Percentiles rank a stretch among this genome's conserved stretches.
phyloP scores from a whole-genome alignment of 2,797 vertebrate species.

The Esox masquinongy region DNA sequence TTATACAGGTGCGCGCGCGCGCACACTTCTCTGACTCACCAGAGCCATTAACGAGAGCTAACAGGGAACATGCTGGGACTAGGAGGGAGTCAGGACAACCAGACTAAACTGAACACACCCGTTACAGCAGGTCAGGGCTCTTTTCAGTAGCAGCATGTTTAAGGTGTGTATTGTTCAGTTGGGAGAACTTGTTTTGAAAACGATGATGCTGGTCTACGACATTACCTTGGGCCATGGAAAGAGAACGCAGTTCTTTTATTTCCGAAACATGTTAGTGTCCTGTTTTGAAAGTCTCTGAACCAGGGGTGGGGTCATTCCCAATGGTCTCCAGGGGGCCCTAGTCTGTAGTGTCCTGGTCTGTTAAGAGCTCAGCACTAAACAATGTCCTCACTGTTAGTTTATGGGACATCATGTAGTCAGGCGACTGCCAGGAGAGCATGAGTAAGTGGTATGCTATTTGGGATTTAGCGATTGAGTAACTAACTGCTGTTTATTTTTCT shows the following conservation, averaged over 20 bases:
- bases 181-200: background rate
- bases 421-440: conserved; percentile 18
- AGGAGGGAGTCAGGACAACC: background rate
- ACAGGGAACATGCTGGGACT: conserved; percentile 3
- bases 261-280: background rate
- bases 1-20: conserved; percentile 24
- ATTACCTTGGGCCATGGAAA: background rate
- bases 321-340: background rate
- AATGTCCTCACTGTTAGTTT: background rate
- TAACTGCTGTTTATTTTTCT: conserved; percentile 42
- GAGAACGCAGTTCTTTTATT: background rate
- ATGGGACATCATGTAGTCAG: background rate
- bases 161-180: background rate
- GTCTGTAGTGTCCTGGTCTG: background rate
- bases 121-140: background rate
- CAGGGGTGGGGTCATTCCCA: background rate
- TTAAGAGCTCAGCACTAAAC: background rate
- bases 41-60: background rate
- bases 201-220: background rate
- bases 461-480: conserved; percentile 49
- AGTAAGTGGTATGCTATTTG: conserved; percentile 33
- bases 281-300: background rate
- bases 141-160: background rate
- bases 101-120: background rate
- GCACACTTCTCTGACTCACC: background rate